Evolutionary conservation across 1,140 invertebrate species (phyloP), one percentile per base, ranked within the genome.

Genomic region (Drosophila pachea): DNA sequence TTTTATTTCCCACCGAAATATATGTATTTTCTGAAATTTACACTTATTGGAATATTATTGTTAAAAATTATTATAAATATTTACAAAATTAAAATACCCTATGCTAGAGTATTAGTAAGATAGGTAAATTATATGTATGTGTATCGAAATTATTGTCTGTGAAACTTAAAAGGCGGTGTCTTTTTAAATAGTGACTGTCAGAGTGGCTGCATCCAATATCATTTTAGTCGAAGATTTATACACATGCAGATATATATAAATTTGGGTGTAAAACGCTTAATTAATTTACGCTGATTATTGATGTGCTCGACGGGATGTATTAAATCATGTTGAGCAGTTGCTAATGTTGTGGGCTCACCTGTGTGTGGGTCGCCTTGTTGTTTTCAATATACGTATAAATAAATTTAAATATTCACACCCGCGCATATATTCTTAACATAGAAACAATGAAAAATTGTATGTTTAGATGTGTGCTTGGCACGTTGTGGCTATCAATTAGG

Each of bases 271-370:
- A 31, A 66, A 47, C 63, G 64, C 69, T 64, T 75, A 81, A 83
- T 82, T 83, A 83, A 83, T 83, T 74, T 60, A 74, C 61, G 72
- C 45, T 67, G 65, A 74, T 65, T 77, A 74, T 67, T 66, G 58
- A 72, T 68, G 63, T 62, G 63, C 63, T 53, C 68, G 59, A 55
- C 29, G 56, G 72, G 78, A 82, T 74, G 65, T 77, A 71, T 77
- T 82, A 77, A 82, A 82, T 82, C 36, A 64, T 59, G 48, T 62
- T 48, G 42, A 73, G 45, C 40, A 14, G 31, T 35, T 42, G 49
- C 29, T 54, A 50, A 54, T 64, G 29, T 45, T 54, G 32, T 40
- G 48, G 42, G 65, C 55, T 74, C 50, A 75, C 72, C 72, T 75
- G 74, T 65, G 22, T 22, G 22, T 1, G 22, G 55, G 43, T 16